Base-by-base conservation (phyloP, 2,888 invertebrate genomes). In the Steinernema scapterisci region DNA sequence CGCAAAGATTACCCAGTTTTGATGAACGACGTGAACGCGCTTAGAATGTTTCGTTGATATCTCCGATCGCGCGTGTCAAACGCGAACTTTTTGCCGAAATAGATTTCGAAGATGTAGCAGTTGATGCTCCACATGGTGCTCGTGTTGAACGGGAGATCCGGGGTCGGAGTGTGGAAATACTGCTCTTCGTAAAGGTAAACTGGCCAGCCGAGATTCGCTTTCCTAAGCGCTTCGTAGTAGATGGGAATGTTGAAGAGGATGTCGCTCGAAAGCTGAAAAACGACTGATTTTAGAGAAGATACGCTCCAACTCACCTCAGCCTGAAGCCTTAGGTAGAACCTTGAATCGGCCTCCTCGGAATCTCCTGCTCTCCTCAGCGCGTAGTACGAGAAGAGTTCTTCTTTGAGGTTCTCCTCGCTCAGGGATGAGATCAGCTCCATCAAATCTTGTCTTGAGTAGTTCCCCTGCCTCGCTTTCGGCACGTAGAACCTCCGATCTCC, bases 211-310 rank as follows among this genome's bases (percentile, higher is more conserved):
- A 31, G 70, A n/a, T 6, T 9, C 27, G 70, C n/a, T n/a, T 70
- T 70, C 38, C 2, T 16, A 5, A 21, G 3, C 27, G 70, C 70
- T 38, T 70, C 70, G 44, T 43, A 43, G 19, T 43, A 43, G 70
- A 70, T 70, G 31, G 70, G 70, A n/a, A 70, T 23, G 43, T 70
- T 70, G 70, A 70, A 70, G 38, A 43, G 70, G 16, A 70, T 70
- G 43, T 70, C 70, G 19, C 43, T 43, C 6, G 43, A 13, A 9
- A 70, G 27, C 70, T 70, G 38, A 9, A 70, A 23, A 5, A 19
- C n/a, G n/a, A 38, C 38, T 38, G 9, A 3, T 6, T 38, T 48
- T n/a, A 48, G 48, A 48, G 3, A 19, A 2, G 3, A 16, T 48
- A 5, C 48, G n/a, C 13, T 48, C 48, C 21, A 13, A 21, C 25